Evolutionary conservation across 2,797 vertebrate species (phyloP).

Genomic region (Etheostoma nigrum): DNA sequence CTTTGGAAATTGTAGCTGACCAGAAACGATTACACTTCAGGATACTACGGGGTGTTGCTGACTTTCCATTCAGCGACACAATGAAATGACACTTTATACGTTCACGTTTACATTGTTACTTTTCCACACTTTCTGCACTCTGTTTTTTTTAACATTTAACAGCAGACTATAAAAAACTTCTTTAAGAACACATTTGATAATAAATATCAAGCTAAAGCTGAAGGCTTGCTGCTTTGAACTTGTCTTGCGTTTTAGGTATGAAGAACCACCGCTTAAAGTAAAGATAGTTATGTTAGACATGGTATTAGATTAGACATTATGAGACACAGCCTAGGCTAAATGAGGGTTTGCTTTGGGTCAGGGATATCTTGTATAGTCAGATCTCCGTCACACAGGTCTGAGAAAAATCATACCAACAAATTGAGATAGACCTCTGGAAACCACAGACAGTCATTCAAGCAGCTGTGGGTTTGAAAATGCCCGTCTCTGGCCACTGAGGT

Average conservation of each 20-base stretch:
- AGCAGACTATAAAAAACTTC: neutral
- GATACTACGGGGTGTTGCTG: constrained; percentile 31
- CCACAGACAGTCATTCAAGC: no score
- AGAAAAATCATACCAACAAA: neutral
- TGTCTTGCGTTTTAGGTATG: neutral
- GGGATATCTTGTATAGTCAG: neutral
- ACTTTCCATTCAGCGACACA: constrained; percentile 39
- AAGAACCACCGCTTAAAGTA: neutral
- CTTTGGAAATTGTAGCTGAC: constrained; percentile 44
- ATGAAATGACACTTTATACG: constrained; percentile 29
- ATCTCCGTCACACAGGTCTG: neutral
- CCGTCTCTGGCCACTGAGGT: no score
- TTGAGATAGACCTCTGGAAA: no score
- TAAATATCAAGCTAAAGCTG: neutral
- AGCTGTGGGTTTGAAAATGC: no score
- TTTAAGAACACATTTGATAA: neutral
- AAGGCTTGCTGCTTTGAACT: neutral
- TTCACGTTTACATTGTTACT: constrained; percentile 8
- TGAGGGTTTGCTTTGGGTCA: neutral
- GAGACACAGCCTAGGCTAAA: neutral
- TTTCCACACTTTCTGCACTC: constrained; percentile 1
- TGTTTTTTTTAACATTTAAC: neutral
- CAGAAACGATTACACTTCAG: constrained; percentile 23
- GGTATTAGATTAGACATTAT: neutral
- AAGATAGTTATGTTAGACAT: neutral